Percentiles rank a stretch among this genome's conserved stretches.
These are phyloP conservation scores for Neoniphon sammara DNA, from an alignment of 2,797 vertebrate species.

Conservation along the genomic window DNA sequence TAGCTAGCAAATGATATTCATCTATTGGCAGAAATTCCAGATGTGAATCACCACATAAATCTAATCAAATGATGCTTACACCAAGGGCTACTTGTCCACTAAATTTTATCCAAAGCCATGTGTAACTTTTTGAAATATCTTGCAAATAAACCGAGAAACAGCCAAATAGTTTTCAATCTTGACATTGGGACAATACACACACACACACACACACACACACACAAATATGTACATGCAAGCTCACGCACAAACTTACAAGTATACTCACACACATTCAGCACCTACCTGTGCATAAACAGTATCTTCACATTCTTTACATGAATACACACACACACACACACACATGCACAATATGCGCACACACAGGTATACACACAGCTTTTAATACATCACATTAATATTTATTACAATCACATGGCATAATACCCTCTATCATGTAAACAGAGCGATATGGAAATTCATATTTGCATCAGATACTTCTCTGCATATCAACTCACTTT, in stretches of 20 bases:
- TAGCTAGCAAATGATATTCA: conserved; percentile 47
- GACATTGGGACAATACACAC: no score
- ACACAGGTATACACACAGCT: conserved; percentile 4
- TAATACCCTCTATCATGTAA: conserved; percentile 23
- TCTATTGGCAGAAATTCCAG: no score
- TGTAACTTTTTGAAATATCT: no score
- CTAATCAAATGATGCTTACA: no score
- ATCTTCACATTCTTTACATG: no score
- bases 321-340: not conserved
- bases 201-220: not conserved
- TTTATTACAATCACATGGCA: conserved; percentile 38
- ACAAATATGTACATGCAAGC: not conserved
- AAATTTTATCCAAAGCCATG: conserved; percentile 23
- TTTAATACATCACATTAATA: conserved; percentile 15
- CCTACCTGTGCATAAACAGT: no score
- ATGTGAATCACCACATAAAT: no score
- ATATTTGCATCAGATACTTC: conserved; percentile 8
- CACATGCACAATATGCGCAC: conserved; percentile 9
- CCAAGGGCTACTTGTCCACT: conserved; percentile 22
- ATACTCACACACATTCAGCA: no score
- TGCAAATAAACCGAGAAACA: no score
- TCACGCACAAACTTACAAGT: no score
- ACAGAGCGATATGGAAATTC: conserved; percentile 35
- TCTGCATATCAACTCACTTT: not conserved
- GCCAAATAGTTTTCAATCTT: no score